These are phyloP conservation scores for Salvelinus fontinalis DNA, from an alignment of 2,113 vertebrate genomes.

Conservation along the genomic window DNA sequence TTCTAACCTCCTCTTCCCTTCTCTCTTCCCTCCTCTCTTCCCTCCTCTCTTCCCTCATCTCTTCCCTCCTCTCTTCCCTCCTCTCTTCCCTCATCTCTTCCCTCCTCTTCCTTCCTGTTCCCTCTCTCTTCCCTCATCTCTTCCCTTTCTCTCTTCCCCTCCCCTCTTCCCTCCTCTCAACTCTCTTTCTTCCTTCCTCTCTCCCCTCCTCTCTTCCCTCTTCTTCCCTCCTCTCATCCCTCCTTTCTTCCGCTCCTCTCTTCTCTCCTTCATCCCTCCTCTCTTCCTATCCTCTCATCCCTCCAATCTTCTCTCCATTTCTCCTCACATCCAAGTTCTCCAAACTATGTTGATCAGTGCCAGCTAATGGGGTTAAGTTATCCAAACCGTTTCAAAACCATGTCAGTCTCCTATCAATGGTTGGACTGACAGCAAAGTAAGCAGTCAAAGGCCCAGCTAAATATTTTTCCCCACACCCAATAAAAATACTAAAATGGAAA, in stretches of 20 bases:
- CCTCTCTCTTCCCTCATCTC: too few relatives aligned
- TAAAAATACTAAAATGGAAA: constrained; percentile 45
- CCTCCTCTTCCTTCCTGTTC: too few relatives aligned
- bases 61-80: too few relatives aligned
- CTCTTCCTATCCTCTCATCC: neutral
- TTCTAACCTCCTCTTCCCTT: neutral
- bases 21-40: neutral
- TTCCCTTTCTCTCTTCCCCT: too few relatives aligned
- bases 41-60: neutral
- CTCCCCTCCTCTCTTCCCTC: neutral
- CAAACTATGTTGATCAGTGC: constrained; percentile 31
- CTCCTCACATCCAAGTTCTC: constrained; percentile 6
- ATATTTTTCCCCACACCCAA: constrained; percentile 30
- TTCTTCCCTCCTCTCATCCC: neutral
- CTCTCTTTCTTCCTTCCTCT: too few relatives aligned
- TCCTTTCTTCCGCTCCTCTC: neutral
- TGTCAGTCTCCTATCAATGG: constrained; percentile 30
- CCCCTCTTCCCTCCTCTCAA: too few relatives aligned
- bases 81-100: too few relatives aligned
- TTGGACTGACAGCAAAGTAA: constrained; percentile 31
- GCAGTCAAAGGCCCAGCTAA: constrained; percentile 21
- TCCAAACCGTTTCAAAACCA: constrained; percentile 31
- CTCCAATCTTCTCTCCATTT: neutral
- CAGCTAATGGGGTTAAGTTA: constrained; percentile 41
- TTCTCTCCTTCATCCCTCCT: too few relatives aligned